These are phyloP conservation scores for Pyrrhopygopsis socrates DNA, from an alignment of 2,888 invertebrate species.

Conservation along the genomic window DNA sequence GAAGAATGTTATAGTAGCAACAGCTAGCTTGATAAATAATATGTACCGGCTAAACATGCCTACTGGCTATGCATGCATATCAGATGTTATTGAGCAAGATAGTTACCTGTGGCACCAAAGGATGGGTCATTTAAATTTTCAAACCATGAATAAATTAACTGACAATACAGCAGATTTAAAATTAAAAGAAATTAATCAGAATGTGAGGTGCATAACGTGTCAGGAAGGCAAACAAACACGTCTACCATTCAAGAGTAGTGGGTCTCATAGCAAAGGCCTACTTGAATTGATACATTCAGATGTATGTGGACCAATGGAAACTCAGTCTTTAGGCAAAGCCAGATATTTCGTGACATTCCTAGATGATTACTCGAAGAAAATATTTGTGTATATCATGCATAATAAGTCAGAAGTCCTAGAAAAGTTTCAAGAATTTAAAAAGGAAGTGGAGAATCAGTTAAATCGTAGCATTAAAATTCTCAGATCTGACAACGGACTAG, in stretches of 20 bases:
- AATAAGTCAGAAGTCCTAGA: not conserved
- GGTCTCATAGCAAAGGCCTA: not conserved
- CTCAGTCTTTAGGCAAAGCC: conserved; percentile 53
- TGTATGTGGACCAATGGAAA: conserved; percentile 75
- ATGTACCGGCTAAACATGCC: conserved; percentile 72
- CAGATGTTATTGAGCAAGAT: conserved; percentile 52
- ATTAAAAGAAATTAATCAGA: conserved; percentile 29
- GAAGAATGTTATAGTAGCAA: conserved; percentile 71
- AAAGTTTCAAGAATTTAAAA: conserved; percentile 18
- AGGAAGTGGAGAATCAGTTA: not conserved
- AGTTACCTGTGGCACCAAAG: conserved; percentile 67
- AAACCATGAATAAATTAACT: conserved; percentile 47
- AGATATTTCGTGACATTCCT: conserved; percentile 71
- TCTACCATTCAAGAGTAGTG: conserved; percentile 56
- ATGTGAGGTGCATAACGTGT: conserved; percentile 46
- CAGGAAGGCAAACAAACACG: conserved; percentile 56
- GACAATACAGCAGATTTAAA: conserved; percentile 36
- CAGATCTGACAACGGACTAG: conserved; percentile 5
- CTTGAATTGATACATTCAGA: conserved; percentile 69
- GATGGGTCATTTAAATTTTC: conserved; percentile 75
- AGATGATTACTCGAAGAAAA: conserved; percentile 70
- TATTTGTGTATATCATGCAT: conserved; percentile 31
- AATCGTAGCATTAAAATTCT: not conserved
- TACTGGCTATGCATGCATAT: conserved; percentile 43
- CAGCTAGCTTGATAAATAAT: conserved; percentile 60